phyloP scores from a whole-genome alignment of 2,113 vertebrate species.

The Pterophyllum scalare region DNA sequence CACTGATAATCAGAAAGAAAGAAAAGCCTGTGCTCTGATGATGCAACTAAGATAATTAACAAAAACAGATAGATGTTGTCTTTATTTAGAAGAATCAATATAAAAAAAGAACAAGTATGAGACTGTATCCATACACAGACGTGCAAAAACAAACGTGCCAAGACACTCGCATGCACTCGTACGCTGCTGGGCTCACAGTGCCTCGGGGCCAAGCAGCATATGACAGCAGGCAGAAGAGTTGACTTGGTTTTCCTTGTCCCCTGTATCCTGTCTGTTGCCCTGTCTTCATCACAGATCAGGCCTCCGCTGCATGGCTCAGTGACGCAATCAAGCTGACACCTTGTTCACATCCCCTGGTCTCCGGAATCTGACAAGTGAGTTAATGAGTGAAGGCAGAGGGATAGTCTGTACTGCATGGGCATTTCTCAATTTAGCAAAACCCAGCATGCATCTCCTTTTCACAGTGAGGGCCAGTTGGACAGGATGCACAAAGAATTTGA shows the following conservation, averaged over 20 bases:
- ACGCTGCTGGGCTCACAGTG: slow-evolving; percentile 20
- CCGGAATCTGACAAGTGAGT: slow-evolving; percentile 35
- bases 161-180: slow-evolving; percentile 17
- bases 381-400: background rate
- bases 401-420: background rate
- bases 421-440: background rate
- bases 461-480: background rate
- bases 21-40: too few relatives aligned
- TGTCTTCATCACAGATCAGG: slow-evolving; percentile 29
- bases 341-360: slow-evolving; percentile 36
- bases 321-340: slow-evolving; percentile 20
- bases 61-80: too few relatives aligned
- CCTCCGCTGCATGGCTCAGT: background rate
- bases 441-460: background rate
- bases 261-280: background rate
- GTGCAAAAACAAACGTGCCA: background rate
- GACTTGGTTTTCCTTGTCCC: background rate
- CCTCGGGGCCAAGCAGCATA: slow-evolving; percentile 18
- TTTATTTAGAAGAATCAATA: background rate
- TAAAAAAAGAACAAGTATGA: background rate
- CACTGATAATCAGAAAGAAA: too few relatives aligned
- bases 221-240: slow-evolving; percentile 44
- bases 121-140: background rate
- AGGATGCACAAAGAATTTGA: background rate
- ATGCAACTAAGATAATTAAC: too few relatives aligned